Conservation (phyloP, 2,113 vertebrate species). For the Haliaeetus leucogaster region DNA sequence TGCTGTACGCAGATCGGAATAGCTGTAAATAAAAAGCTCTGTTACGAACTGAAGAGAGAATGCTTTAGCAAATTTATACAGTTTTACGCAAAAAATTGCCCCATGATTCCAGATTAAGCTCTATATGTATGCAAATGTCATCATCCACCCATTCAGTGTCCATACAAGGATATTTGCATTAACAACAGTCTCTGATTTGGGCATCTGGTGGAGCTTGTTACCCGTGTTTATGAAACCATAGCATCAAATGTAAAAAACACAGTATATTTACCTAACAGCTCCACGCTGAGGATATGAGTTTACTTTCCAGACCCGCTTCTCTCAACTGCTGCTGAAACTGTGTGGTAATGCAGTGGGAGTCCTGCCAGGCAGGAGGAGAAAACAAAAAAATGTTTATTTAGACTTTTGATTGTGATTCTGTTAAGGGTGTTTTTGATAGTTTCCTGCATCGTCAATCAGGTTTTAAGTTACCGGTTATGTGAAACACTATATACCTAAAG, state of each 20-base stretch:
- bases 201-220: not conserved
- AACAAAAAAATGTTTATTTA: not conserved
- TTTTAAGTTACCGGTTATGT: not conserved
- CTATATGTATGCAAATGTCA: conserved; percentile 43
- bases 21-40: conserved; percentile 54
- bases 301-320: not conserved
- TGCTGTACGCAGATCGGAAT: not conserved
- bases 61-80: not conserved
- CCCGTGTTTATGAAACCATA: not conserved
- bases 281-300: not conserved
- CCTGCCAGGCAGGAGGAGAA: not conserved
- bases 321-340: not conserved
- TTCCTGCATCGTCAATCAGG: not conserved
- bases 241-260: not conserved
- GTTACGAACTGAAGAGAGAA: not conserved
- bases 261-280: not conserved
- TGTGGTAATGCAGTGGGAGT: not conserved
- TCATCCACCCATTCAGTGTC: conserved; percentile 20
- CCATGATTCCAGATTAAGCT: not conserved
- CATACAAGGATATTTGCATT: conserved; percentile 5
- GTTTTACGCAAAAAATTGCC: not conserved
- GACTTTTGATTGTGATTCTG: not conserved
- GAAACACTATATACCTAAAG: not conserved
- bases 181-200: conserved; percentile 14
- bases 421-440: not conserved